Percentiles rank a stretch among this genome's conserved stretches.
phyloP scores from a whole-genome alignment of 1,140 invertebrate species.

The Hyphantria cunea region DNA sequence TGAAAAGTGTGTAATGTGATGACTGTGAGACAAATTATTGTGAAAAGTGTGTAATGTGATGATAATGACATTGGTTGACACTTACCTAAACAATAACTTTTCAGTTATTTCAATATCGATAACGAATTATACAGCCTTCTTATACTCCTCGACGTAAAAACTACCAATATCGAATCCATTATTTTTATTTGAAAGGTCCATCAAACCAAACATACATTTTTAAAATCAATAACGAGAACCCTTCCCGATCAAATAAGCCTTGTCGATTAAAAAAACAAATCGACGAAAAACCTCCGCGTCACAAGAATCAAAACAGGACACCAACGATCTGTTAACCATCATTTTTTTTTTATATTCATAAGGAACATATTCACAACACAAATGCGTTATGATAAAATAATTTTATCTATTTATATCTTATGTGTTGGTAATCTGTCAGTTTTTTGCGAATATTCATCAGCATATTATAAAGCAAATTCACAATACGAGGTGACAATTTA shows the following conservation, averaged over 20 bases:
- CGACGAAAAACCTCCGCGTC: conserved; percentile 51
- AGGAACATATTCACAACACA: conserved; percentile 47
- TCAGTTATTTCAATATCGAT: too few relatives aligned
- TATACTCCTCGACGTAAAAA: conserved; percentile 23
- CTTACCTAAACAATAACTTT: too few relatives aligned
- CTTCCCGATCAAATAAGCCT: conserved; percentile 72
- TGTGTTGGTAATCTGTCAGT: background rate
- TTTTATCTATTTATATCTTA: conserved; percentile 6
- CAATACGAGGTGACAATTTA: conserved; percentile 14
- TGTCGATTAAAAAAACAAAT: conserved; percentile 64
- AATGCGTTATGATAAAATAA: conserved; percentile 27
- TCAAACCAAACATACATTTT: conserved; percentile 67
- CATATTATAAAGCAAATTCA: background rate
- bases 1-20: too few relatives aligned
- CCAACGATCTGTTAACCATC: conserved; percentile 70
- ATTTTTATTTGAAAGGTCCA: conserved; percentile 45
- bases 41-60: too few relatives aligned
- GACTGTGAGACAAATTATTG: too few relatives aligned
- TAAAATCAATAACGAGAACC: conserved; percentile 75
- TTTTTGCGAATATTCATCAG: conserved; percentile 7
- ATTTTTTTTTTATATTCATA: conserved; percentile 61
- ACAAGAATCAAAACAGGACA: conserved; percentile 57
- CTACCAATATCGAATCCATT: conserved; percentile 22
- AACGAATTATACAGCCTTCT: too few relatives aligned
- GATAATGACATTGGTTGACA: too few relatives aligned